Base-by-base conservation (phyloP, 2,797 vertebrate genomes). In the Pogonophryne albipinna region DNA sequence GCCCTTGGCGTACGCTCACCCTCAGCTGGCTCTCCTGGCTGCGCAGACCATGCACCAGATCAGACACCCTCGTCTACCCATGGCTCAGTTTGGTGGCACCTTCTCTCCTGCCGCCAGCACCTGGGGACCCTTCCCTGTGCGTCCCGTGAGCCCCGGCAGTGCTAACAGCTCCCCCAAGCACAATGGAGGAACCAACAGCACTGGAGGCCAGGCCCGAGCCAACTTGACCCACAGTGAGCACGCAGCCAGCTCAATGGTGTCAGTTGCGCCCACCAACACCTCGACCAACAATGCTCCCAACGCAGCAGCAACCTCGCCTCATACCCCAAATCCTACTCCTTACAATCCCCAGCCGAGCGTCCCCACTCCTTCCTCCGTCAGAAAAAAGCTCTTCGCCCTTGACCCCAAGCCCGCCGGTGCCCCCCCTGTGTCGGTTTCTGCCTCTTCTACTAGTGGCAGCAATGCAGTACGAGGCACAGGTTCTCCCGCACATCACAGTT, bases 31-130 rank as follows among this genome's bases (percentile, higher is more conserved):
- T 76, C 94, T 99, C 60, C 93, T 99, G 85, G 97, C 98, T 78
- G 97, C 97, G 77, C 98, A 99, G 94, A 98, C 98, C 94, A 98
- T 99, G 97, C 98, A 99, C 93, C 98, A 99, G 94, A 99, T 99
- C 91, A 95, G 98, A 77, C 98, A 99, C 91, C 97, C 98, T 85
- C 97, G 97, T 75, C 95, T 99, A 87, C 98, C 98, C 65, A 98
- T 99, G 97, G 97, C 98, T 44, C 98, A 99, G 53, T 99, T 99
- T 74, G 98, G 98, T 76, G 98, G 98, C 85, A 98, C 98, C 55
- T 99, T 99, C 91, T 95, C 97, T 59, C 95, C 97, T 7, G 96
- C 97, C 6, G 95, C 98, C 20, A 98, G 97, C 87, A 99, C 98
- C 52, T 99, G 98, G 98, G 98, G 98, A 76, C 97, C 98, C 74